A percentile compares a stretch with the other conserved stretches of the same genome.
phyloP scores from a whole-genome alignment of 2,888 invertebrate genomes.

The Drosophila tripunctata region DNA sequence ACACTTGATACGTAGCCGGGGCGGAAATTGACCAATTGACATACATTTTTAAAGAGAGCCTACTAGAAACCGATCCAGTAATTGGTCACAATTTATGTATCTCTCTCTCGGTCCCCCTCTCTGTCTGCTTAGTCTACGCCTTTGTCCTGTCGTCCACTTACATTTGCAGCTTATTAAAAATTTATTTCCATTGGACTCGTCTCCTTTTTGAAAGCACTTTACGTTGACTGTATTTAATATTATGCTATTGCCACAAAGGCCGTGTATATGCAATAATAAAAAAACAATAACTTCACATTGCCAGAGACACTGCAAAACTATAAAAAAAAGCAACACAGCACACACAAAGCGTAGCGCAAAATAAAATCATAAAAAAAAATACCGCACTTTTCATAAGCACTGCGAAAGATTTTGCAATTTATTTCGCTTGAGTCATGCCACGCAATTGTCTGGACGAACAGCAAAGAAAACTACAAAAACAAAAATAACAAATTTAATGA shows the following conservation, averaged over 20 bases:
- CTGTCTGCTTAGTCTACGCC: neutral
- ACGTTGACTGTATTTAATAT: slow-evolving; percentile 7
- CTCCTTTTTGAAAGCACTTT: slow-evolving; percentile 9
- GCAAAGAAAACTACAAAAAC: slow-evolving; percentile 21
- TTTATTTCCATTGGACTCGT: slow-evolving; percentile 30
- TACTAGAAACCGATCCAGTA: slow-evolving; percentile 21
- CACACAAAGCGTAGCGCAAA: slow-evolving; percentile 7
- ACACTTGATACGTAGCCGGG: slow-evolving; percentile 19
- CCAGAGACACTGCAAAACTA: slow-evolving; percentile 20
- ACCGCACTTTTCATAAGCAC: slow-evolving; percentile 67
- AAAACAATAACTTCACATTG: slow-evolving; percentile 63
- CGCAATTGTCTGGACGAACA: slow-evolving; percentile 61
- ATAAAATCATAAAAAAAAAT: slow-evolving; percentile 64
- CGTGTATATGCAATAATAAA: slow-evolving; percentile 50
- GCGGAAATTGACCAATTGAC: slow-evolving; percentile 78
- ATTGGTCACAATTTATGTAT: slow-evolving; percentile 49
- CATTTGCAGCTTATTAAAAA: slow-evolving; percentile 59
- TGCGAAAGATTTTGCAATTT: slow-evolving; percentile 76
- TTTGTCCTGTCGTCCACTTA: slow-evolving; percentile 7
- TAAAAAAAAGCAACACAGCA: slow-evolving; percentile 54
- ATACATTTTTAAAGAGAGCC: slow-evolving; percentile 77
- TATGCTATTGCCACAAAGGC: slow-evolving; percentile 37
- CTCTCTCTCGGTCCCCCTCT: neutral
- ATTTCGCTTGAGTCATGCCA: slow-evolving; percentile 73
- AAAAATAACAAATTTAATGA: slow-evolving; percentile 42